Conservation (phyloP, 2,113 vertebrate species). For the Peromyscus californicus region DNA sequence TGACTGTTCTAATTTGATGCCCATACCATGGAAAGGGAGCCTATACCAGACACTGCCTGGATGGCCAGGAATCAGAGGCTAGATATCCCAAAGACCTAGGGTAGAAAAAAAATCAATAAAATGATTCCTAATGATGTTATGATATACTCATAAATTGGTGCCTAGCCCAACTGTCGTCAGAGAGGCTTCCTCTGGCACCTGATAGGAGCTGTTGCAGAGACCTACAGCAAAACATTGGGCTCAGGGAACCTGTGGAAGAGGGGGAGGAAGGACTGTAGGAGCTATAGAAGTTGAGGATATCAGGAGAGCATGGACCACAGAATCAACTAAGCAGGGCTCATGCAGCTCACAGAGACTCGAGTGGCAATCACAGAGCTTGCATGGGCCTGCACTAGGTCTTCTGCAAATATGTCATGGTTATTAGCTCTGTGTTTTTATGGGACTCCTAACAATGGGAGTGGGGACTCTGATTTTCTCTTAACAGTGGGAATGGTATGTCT, state of each 20-base stretch:
- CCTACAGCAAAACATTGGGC: background rate
- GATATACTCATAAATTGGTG: background rate
- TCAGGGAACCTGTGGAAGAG: background rate
- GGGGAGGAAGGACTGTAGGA: background rate
- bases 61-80: background rate
- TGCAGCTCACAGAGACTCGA: background rate
- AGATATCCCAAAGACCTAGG: background rate
- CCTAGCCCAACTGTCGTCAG: background rate
- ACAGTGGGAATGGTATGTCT: background rate
- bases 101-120: background rate
- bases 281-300: background rate
- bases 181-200: background rate
- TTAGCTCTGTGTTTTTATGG: background rate
- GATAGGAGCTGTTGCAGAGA: background rate
- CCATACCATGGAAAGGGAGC: background rate
- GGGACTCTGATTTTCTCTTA: background rate
- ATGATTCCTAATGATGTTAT: background rate
- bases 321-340: background rate
- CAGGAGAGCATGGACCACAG: background rate
- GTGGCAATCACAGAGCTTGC: background rate
- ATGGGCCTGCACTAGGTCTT: background rate
- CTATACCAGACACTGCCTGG: background rate
- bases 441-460: background rate
- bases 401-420: background rate
- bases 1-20: background rate